Percentiles rank a stretch among this genome's conserved stretches.
phyloP scores from a whole-genome alignment of 2,113 vertebrate species.

The Tychaedon coryphoeus region DNA sequence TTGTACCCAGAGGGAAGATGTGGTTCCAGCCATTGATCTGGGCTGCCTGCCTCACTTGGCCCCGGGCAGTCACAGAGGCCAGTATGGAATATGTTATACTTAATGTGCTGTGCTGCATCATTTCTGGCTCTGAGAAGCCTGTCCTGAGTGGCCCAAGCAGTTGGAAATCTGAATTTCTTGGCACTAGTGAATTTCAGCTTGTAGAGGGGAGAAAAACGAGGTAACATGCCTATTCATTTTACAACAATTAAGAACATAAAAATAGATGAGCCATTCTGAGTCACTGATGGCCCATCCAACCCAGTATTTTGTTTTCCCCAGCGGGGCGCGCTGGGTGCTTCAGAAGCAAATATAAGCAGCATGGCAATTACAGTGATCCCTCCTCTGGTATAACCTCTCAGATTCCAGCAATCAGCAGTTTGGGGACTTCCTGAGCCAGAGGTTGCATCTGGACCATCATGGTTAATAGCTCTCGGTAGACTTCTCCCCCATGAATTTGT shows the following conservation, averaged over 20 bases:
- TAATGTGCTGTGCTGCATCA: accelerated
- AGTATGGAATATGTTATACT: neutral
- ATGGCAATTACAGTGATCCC: conserved; percentile 31
- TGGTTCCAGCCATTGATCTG: neutral
- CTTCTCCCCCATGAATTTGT: conserved; percentile 24
- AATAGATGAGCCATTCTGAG: neutral
- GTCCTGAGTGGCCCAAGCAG: neutral
- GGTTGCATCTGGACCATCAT: conserved; percentile 51
- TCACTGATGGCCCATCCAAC: neutral
- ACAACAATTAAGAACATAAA: neutral
- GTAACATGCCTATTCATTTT: neutral
- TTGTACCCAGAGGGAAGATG: neutral
- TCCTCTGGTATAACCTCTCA: conserved; percentile 27
- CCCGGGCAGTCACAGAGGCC: neutral
- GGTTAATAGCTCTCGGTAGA: conserved; percentile 40
- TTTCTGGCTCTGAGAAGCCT: neutral
- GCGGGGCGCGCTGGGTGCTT: neutral
- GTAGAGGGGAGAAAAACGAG: neutral
- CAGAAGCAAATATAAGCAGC: neutral
- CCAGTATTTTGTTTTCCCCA: neutral
- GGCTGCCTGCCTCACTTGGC: neutral
- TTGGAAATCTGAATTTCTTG: neutral
- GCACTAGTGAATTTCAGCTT: neutral
- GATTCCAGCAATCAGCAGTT: conserved; percentile 45
- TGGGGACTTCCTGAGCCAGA: conserved; percentile 51